phyloP scores from a whole-genome alignment of 1,140 invertebrate genomes.

The Hyposmocoma kahamanoa region DNA sequence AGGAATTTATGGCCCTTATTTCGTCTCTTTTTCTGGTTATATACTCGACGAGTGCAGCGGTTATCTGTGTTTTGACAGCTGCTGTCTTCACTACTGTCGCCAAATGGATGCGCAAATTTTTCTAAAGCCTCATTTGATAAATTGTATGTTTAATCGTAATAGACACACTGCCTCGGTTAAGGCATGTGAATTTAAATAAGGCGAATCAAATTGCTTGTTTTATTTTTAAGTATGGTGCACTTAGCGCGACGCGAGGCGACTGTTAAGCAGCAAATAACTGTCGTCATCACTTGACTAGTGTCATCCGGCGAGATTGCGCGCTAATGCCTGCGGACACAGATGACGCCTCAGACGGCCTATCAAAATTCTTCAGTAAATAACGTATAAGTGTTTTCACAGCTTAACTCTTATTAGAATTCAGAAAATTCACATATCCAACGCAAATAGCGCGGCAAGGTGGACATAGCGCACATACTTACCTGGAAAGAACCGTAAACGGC shows the following conservation, averaged over 20 bases:
- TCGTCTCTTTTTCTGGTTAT: no score
- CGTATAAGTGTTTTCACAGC: background rate
- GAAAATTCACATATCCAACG: slow-evolving; percentile 12
- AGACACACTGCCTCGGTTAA: slow-evolving; percentile 26
- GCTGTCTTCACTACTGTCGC: no score
- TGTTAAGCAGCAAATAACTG: no score
- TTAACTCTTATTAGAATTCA: background rate
- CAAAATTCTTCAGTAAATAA: background rate
- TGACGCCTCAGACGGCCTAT: background rate
- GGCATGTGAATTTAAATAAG: slow-evolving; percentile 30
- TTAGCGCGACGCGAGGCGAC: slow-evolving; percentile 16
- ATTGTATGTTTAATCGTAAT: no score
- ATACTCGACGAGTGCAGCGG: no score
- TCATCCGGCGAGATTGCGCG: slow-evolving; percentile 19
- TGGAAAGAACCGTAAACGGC: slow-evolving; percentile 52
- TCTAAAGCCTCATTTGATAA: no score
- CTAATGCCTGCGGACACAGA: background rate
- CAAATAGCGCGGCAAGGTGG: slow-evolving; percentile 42
- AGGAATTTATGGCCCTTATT: no score
- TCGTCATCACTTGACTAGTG: no score
- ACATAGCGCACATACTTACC: slow-evolving; percentile 35
- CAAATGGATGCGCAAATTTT: no score
- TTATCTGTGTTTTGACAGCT: no score
- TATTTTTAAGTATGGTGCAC: slow-evolving; percentile 15
- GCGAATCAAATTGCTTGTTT: no score